Conservation (phyloP, 2,113 vertebrate genomes). For the Urocolius indicus region DNA sequence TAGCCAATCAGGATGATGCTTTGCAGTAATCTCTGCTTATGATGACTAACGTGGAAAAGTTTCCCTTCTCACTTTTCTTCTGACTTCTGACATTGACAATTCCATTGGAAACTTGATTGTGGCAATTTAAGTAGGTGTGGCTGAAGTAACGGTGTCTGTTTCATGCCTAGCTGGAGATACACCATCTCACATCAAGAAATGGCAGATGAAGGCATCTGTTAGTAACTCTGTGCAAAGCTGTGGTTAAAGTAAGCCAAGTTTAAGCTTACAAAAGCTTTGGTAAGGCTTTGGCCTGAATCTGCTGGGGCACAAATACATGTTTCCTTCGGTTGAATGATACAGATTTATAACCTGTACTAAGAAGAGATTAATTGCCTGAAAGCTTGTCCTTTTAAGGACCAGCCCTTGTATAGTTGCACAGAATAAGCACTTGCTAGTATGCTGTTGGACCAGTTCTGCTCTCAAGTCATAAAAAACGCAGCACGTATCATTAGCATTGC, state of each 20-base stretch:
- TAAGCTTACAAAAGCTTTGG: not conserved
- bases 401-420: not conserved
- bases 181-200: not conserved
- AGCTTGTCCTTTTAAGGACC: not conserved
- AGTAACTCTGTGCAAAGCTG: not conserved
- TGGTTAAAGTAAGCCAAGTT: not conserved
- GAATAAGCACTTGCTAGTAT: not conserved
- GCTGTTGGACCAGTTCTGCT: not conserved
- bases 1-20: not conserved
- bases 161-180: not conserved
- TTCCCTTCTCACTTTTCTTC: not conserved
- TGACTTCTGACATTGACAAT: not conserved
- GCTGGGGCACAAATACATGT: not conserved
- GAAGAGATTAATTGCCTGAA: not conserved
- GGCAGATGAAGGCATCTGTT: not conserved
- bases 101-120: not conserved
- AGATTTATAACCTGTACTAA: not conserved
- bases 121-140: not conserved
- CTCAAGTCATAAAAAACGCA: not conserved
- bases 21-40: not conserved
- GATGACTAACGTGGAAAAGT: not conserved
- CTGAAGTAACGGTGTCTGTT: not conserved
- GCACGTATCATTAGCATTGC: not conserved
- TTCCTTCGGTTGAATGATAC: not conserved
- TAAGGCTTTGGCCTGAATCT: not conserved